phyloP scores from a whole-genome alignment of 2,888 invertebrate genomes.

The Tuta absoluta region DNA sequence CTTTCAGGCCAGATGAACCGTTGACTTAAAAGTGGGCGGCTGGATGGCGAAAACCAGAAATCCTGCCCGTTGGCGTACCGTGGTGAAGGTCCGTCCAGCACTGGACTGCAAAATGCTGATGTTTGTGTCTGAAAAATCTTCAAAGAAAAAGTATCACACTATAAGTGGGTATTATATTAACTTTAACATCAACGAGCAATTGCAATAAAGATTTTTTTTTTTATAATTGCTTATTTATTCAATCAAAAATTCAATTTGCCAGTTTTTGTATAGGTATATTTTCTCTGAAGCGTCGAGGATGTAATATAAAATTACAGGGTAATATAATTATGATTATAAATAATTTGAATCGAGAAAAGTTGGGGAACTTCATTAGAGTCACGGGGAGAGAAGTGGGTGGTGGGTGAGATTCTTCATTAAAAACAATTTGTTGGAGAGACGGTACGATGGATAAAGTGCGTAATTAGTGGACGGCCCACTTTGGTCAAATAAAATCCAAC shows the following conservation, averaged over 20 bases:
- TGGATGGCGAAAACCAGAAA: no score
- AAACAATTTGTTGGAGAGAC: slow-evolving; percentile 17
- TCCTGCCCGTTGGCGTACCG: no score
- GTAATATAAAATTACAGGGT: slow-evolving; percentile 15
- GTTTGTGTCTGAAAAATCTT: no score
- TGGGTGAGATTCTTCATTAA: slow-evolving; percentile 2
- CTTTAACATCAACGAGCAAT: no score
- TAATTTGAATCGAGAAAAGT: slow-evolving; percentile 2
- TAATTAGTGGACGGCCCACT: slow-evolving; percentile 13
- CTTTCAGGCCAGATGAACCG: no score
- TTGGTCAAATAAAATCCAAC: neutral
- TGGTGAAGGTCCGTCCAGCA: no score
- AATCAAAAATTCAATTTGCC: slow-evolving; percentile 4
- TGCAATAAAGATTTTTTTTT: no score
- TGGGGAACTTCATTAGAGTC: slow-evolving; percentile 16
- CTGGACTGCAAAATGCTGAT: no score
- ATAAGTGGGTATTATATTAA: no score
- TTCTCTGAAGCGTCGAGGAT: neutral
- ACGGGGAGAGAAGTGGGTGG: neutral
- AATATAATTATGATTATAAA: slow-evolving; percentile 20
- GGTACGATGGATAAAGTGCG: neutral
- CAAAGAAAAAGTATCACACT: no score
- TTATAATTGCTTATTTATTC: no score
- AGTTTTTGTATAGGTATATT: neutral
- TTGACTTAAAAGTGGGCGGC: no score